Conservation (phyloP, 2,797 vertebrate genomes). For the Sarcophilus harrisii region DNA sequence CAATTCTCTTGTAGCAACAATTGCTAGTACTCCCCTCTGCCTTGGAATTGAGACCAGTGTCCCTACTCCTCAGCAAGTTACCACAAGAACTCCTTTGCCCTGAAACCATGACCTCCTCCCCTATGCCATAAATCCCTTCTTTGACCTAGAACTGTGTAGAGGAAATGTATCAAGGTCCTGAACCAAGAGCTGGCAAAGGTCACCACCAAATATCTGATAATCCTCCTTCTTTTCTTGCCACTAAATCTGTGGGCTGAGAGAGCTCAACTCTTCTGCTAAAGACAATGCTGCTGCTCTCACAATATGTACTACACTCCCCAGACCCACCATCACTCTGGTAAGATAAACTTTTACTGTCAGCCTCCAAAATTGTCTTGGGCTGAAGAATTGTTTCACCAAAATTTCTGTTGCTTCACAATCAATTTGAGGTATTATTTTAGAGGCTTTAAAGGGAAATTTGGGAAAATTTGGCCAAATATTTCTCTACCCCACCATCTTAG, state of each 20-base stretch:
- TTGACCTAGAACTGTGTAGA: background rate
- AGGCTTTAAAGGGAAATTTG: background rate
- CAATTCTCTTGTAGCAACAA: background rate
- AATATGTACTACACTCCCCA: background rate
- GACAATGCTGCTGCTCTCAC: background rate
- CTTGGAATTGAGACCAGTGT: too few relatives aligned
- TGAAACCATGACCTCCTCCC: too few relatives aligned
- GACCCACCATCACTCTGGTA: background rate
- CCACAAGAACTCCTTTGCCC: too few relatives aligned
- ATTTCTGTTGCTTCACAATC: background rate
- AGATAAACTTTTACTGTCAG: background rate
- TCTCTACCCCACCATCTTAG: background rate
- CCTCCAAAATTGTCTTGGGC: background rate
- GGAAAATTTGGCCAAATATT: background rate
- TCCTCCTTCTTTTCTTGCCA: background rate
- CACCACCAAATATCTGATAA: background rate
- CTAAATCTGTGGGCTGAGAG: background rate
- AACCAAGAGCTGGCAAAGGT: background rate
- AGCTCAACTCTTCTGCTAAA: background rate
- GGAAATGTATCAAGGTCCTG: background rate
- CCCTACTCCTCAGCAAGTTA: too few relatives aligned
- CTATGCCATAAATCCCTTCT: too few relatives aligned
- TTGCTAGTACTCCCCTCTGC: too few relatives aligned
- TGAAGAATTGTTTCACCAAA: background rate
- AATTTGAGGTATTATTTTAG: background rate